Percentiles rank a stretch among this genome's conserved stretches.
These are phyloP conservation scores for Phalanger gymnotis DNA, from an alignment of 2,797 vertebrate genomes.

Conservation along the genomic window DNA sequence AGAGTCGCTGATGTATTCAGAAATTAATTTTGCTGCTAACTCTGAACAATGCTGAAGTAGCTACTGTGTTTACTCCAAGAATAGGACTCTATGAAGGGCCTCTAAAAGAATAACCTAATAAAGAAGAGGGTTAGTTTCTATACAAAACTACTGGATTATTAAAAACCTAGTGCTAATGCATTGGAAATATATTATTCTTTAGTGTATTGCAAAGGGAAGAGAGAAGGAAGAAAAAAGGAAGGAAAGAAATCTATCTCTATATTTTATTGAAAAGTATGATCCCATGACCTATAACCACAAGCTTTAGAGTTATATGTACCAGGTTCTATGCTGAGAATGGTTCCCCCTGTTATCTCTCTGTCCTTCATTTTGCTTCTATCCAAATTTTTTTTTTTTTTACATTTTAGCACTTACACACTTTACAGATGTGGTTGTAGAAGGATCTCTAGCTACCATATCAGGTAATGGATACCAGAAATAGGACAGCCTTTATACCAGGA, in stretches of 20 bases:
- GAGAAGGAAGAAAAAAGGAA: background rate
- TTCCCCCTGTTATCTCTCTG: background rate
- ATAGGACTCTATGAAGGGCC: slow-evolving; percentile 46
- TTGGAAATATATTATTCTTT: background rate
- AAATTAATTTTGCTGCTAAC: slow-evolving; percentile 65
- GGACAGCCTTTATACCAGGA: background rate
- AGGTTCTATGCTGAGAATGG: background rate
- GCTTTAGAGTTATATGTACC: background rate
- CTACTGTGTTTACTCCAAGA: slow-evolving; percentile 49
- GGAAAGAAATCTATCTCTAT: background rate
- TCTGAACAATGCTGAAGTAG: slow-evolving; percentile 61
- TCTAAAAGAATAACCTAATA: slow-evolving; percentile 40
- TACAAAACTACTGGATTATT: slow-evolving; percentile 12
- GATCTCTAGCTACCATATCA: background rate
- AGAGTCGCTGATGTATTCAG: slow-evolving; percentile 62
- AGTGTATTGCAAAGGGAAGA: background rate
- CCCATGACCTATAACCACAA: background rate
- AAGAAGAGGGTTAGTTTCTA: background rate
- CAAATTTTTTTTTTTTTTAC: too few species aligned
- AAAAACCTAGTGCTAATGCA: background rate
- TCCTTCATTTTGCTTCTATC: background rate
- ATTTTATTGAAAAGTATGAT: background rate
- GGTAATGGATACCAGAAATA: background rate
- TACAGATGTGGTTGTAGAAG: background rate
- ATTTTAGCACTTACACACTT: background rate